Percentiles rank a stretch among this genome's conserved stretches.
Evolutionary conservation across 2,797 vertebrate genomes (phyloP).

Genomic region (Hydrophis major): DNA sequence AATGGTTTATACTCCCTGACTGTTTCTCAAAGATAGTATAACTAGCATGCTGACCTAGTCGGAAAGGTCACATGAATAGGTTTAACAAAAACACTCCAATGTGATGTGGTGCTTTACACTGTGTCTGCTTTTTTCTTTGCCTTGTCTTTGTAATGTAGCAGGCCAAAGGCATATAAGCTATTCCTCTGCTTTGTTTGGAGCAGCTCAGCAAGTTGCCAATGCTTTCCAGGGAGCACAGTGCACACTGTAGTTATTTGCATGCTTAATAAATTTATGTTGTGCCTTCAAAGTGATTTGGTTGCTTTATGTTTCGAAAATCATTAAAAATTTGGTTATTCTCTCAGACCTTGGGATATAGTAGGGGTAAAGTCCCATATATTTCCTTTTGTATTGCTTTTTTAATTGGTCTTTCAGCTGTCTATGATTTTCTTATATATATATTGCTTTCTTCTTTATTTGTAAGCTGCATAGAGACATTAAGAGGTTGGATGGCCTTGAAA

Average conservation of each 20-base stretch:
- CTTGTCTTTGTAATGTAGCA: not conserved
- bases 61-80: not conserved
- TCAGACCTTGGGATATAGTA: not conserved
- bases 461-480: not conserved
- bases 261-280: not conserved
- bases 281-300: not conserved
- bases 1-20: not conserved
- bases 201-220: not conserved
- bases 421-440: not conserved
- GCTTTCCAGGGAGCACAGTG: not conserved
- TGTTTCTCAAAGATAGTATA: not conserved
- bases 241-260: not conserved
- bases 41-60: not conserved
- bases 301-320: not conserved
- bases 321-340: not conserved
- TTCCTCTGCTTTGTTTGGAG: not conserved
- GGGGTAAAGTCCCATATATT: not conserved
- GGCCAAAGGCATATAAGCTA: not conserved
- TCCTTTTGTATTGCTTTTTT: not conserved
- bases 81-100: not conserved
- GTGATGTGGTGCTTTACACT: not conserved
- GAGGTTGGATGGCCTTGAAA: not conserved
- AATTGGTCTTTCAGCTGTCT: not conserved
- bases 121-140: not conserved
- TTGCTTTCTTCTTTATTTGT: not conserved